Percentiles rank a stretch among this genome's conserved stretches.
Conservation (phyloP, 30 jellyfish, hydroid and myxozoan species). For the Hydractinia symbiolongicarpus region DNA sequence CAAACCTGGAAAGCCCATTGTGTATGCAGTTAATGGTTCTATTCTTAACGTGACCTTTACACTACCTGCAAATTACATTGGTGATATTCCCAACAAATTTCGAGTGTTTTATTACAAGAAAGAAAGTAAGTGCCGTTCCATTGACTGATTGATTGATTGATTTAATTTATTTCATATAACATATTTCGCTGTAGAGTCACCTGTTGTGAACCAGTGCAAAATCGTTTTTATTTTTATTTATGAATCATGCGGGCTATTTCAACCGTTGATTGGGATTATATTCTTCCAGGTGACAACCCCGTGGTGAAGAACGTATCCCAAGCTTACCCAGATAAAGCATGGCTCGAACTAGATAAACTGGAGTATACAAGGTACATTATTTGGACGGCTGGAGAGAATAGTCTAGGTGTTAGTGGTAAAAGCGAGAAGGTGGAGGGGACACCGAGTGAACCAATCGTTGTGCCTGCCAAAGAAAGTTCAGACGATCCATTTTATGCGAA, state of each 20-base stretch:
- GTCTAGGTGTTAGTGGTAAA: conserved; percentile 11
- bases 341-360: conserved; percentile 1
- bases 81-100: conserved; percentile 18
- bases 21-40: not conserved
- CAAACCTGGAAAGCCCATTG: conserved; percentile 14
- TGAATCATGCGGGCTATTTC: too few species aligned
- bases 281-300: not conserved
- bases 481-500: conserved; percentile 17
- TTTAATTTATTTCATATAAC: too few species aligned
- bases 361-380: not conserved
- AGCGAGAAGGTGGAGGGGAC: conserved; percentile 3
- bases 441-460: not conserved
- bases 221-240: too few species aligned
- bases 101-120: not conserved
- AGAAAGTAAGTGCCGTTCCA: not conserved
- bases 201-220: too few species aligned
- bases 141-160: too few species aligned
- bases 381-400: conserved; percentile 21
- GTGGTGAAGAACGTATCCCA: not conserved
- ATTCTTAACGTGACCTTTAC: conserved; percentile 19
- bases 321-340: not conserved
- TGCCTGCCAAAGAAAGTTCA: not conserved
- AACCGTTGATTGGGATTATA: too few species aligned
- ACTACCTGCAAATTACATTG: conserved; percentile 17
- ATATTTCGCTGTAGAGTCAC: too few species aligned